phyloP scores from a whole-genome alignment of 2,888 invertebrate genomes.

The Dermolepida albohirtum region DNA sequence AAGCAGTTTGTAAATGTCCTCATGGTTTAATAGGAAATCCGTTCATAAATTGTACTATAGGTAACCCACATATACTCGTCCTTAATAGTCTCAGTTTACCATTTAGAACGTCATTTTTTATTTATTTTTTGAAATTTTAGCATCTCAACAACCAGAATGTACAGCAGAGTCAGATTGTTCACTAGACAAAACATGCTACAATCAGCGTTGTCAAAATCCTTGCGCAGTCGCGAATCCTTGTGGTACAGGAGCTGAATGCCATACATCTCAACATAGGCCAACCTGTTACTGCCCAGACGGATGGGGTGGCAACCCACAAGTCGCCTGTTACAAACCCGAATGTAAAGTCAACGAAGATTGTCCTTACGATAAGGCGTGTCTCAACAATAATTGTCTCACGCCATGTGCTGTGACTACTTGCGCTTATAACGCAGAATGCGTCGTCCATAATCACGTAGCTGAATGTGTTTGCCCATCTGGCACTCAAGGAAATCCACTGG shows the following conservation, averaged over 20 bases:
- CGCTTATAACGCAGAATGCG: slow-evolving; percentile 83
- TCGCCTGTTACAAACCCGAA: slow-evolving; percentile 87
- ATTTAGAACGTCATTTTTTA: background rate
- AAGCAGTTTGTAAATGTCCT: slow-evolving; percentile 82
- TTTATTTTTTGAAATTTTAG: slow-evolving; percentile 56
- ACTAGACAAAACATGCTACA: slow-evolving; percentile 82
- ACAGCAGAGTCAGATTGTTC: slow-evolving; percentile 80
- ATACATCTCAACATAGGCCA: slow-evolving; percentile 81
- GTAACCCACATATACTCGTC: slow-evolving; percentile 53
- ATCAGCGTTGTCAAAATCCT: slow-evolving; percentile 83
- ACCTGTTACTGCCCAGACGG: slow-evolving; percentile 86
- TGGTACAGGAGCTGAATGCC: slow-evolving; percentile 83
- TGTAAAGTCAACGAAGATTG: slow-evolving; percentile 84
- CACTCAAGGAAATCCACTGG: slow-evolving; percentile 84
- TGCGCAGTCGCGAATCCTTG: slow-evolving; percentile 83
- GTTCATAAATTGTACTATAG: slow-evolving; percentile 78
- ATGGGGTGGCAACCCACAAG: slow-evolving; percentile 89
- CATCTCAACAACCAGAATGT: slow-evolving; percentile 74
- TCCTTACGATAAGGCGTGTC: slow-evolving; percentile 85
- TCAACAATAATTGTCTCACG: slow-evolving; percentile 82
- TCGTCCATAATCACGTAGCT: slow-evolving; percentile 79
- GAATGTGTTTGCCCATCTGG: slow-evolving; percentile 87
- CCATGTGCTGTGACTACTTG: slow-evolving; percentile 80
- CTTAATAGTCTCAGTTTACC: background rate
- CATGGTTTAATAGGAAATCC: slow-evolving; percentile 82